Evolutionary conservation across 2,888 invertebrate species (phyloP).

Genomic region (Sabatieria punctata): DNA sequence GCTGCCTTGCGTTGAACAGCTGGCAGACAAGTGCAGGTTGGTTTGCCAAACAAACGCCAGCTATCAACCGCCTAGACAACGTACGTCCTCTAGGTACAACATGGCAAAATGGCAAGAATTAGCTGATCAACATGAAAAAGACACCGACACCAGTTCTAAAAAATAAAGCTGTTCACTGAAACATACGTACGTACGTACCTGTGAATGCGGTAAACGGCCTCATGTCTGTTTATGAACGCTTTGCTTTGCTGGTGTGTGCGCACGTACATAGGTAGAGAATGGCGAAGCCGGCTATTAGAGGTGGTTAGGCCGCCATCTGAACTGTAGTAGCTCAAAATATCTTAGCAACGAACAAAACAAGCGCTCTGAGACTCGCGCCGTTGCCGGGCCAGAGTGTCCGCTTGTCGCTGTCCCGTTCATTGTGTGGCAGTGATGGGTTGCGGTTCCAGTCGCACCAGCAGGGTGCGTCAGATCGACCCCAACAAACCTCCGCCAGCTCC

Average conservation of each 20-base stretch:
- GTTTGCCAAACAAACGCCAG: constrained; percentile 11
- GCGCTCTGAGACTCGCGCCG: background rate
- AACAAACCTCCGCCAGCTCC: background rate
- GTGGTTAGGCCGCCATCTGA: no score
- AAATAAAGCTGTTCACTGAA: constrained; percentile 8
- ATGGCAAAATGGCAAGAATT: constrained; percentile 43
- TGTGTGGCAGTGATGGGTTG: background rate
- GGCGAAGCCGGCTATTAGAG: no score
- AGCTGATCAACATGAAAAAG: constrained; percentile 32
- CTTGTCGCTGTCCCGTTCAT: background rate
- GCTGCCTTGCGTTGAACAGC: constrained; percentile 51
- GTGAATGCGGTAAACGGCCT: no score
- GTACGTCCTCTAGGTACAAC: constrained; percentile 36
- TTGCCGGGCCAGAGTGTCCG: background rate
- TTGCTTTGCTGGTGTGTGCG: no score
- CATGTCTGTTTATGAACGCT: no score
- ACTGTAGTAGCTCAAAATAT: no score
- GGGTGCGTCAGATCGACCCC: background rate
- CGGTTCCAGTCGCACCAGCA: background rate
- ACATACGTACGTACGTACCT: no score
- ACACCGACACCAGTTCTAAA: no score
- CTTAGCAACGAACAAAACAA: no score
- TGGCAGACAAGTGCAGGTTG: constrained; percentile 48
- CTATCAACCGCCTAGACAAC: background rate
- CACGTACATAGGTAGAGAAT: no score